Evolutionary conservation across 37 sponge, comb jelly and placozoan genomes (phyloP), one percentile per base, ranked within the genome.

Genomic region (Chondrilla cf. caribensis): DNA sequence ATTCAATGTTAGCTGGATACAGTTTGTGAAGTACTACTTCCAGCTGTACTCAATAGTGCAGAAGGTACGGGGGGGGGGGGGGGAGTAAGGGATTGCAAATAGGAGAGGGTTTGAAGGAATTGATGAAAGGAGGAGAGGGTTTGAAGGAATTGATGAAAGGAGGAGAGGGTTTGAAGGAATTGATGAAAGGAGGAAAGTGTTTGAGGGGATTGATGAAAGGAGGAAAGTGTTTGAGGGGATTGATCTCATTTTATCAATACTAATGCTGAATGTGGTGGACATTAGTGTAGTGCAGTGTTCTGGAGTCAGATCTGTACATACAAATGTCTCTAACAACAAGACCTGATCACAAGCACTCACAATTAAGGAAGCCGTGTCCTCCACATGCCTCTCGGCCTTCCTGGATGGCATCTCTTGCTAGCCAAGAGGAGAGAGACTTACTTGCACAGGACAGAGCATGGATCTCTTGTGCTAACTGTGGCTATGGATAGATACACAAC

Each of bases 311-410:
- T n/a, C n/a, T n/a, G n/a, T n/a, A n/a, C n/a, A n/a, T n/a, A n/a
- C n/a, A n/a, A n/a, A n/a, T n/a, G n/a, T n/a, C n/a, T n/a, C n/a
- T n/a, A n/a, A n/a, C n/a, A n/a, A n/a, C n/a, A 39, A 31, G 66
- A 5, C 66, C 6, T 64, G 32, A 64, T 25, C 66, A 31, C 17
- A 14, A 14, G 66, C 32, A 25, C 66, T 59, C 51, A 88, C 95
- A 91, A 40, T 92, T 76, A 15, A 94, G 87, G 82, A 88, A 99
- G 38, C 99, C 99, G 77, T 99, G 97, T 28, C 99, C 99, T 3
- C 99, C 99, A 88, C 97, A 99, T 19, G 95, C 91, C 83, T 96
- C 95, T 26, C 99, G 90, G 57, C 97, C 91, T 85, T 97, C 95
- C 78, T 97, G 94, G 18, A 91, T 91, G 28, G 81, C 93, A 55